A percentile compares a stretch with the other conserved stretches of the same genome.
Conservation (phyloP, 2,888 invertebrate genomes). For the Willowsia nigromaculata region DNA sequence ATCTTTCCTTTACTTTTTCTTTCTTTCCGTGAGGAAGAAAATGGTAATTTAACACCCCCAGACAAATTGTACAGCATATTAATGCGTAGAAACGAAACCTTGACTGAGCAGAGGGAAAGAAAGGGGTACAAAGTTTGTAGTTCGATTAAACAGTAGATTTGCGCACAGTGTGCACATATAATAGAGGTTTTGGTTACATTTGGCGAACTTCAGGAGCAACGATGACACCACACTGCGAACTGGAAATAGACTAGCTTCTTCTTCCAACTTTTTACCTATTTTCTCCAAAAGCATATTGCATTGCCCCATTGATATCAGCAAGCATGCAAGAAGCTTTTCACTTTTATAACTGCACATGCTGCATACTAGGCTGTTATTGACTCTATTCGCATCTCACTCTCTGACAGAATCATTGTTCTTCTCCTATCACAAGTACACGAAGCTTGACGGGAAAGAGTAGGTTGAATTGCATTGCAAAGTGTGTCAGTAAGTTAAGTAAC, state of each 20-base stretch:
- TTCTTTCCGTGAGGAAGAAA: not conserved
- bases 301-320: constrained; percentile 39
- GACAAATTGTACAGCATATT: constrained; percentile 52
- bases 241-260: constrained; percentile 31
- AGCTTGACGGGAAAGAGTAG: not conserved
- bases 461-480: not conserved
- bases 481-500: not conserved
- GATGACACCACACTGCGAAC: constrained; percentile 54
- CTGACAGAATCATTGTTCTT: constrained; percentile 1
- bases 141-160: constrained; percentile 4
- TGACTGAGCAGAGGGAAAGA: not conserved
- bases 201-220: constrained; percentile 20
- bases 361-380: constrained; percentile 29
- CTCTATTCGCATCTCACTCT: not conserved
- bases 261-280: constrained; percentile 45
- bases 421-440: not conserved
- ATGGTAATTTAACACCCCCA: constrained; percentile 60
- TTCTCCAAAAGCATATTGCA: constrained; percentile 33
- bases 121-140: not conserved
- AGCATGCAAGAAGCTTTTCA: not conserved
- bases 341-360: not conserved
- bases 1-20: not conserved
- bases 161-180: not conserved
- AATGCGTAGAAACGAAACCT: not conserved
- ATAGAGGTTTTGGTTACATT: not conserved